A percentile compares a stretch with the other conserved stretches of the same genome.
These are phyloP conservation scores for Ceratotherium simum DNA, from an alignment of 2,113 vertebrate species.

Conservation along the genomic window DNA sequence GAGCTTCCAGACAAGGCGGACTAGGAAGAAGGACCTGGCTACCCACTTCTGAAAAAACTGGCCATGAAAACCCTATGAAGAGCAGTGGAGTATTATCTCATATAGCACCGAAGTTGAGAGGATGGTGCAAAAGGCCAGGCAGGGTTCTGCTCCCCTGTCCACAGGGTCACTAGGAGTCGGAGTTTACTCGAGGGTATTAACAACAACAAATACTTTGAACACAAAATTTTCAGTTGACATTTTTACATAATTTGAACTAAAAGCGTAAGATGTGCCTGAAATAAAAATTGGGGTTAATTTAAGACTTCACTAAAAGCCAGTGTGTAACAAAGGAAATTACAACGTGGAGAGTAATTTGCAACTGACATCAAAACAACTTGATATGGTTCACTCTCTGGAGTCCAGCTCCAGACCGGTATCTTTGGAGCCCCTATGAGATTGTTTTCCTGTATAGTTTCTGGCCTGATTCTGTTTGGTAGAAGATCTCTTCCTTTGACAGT, in stretches of 20 bases:
- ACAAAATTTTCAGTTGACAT: neutral
- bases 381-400: neutral
- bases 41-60: no score
- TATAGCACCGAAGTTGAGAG: no score
- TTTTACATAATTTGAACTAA: neutral
- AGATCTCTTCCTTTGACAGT: neutral
- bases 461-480: neutral
- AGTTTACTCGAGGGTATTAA: no score
- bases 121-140: no score
- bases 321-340: neutral
- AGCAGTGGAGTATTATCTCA: no score
- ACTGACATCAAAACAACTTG: neutral
- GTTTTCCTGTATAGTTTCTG: neutral
- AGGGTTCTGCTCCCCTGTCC: no score
- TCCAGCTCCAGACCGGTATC: neutral
- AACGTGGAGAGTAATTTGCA: neutral
- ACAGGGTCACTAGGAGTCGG: no score
- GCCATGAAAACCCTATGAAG: no score
- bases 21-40: no score
- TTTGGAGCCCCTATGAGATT: neutral
- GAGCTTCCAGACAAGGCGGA: no score
- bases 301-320: neutral
- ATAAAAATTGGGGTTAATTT: neutral
- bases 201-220: neutral
- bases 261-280: neutral